Conservation (phyloP, 2,113 vertebrate species). For the Lucifuga dentata region DNA sequence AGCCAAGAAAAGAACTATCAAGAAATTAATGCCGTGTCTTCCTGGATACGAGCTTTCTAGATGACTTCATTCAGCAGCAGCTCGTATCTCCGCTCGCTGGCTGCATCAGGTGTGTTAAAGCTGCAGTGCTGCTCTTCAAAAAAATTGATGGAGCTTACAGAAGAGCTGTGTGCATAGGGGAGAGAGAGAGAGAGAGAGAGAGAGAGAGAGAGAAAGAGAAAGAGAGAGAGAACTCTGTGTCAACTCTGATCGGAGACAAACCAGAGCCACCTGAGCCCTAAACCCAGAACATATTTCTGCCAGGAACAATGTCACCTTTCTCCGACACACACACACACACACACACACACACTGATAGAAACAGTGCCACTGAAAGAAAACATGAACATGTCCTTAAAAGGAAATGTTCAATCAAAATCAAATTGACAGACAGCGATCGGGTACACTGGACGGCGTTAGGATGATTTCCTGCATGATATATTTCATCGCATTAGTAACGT, state of each 20-base stretch:
- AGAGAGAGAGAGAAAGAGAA: slow-evolving; percentile 58
- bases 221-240: slow-evolving; percentile 52
- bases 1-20: background rate
- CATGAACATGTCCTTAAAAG: background rate
- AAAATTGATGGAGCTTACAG: slow-evolving; percentile 55
- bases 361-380: slow-evolving; percentile 5
- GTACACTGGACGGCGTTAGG: background rate
- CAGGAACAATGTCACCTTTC: slow-evolving; percentile 53
- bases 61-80: slow-evolving; percentile 23
- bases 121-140: slow-evolving; percentile 30
- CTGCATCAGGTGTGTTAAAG: slow-evolving; percentile 51
- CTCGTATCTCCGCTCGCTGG: background rate
- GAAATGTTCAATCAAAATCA: slow-evolving; percentile 10
- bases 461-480: background rate
- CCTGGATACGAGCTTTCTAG: background rate
- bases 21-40: slow-evolving; percentile 3
- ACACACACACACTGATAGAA: slow-evolving; percentile 1
- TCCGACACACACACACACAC: slow-evolving; percentile 13
- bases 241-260: slow-evolving; percentile 63
- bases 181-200: slow-evolving; percentile 23
- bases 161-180: background rate
- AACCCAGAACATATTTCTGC: slow-evolving; percentile 63
- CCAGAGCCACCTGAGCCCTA: slow-evolving; percentile 69
- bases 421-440: slow-evolving; percentile 1
- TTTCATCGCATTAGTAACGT: background rate